Percentiles rank a stretch among this genome's conserved stretches.
Conservation (phyloP, 2,888 invertebrate genomes). For the Oxyteleia sp. region DNA sequence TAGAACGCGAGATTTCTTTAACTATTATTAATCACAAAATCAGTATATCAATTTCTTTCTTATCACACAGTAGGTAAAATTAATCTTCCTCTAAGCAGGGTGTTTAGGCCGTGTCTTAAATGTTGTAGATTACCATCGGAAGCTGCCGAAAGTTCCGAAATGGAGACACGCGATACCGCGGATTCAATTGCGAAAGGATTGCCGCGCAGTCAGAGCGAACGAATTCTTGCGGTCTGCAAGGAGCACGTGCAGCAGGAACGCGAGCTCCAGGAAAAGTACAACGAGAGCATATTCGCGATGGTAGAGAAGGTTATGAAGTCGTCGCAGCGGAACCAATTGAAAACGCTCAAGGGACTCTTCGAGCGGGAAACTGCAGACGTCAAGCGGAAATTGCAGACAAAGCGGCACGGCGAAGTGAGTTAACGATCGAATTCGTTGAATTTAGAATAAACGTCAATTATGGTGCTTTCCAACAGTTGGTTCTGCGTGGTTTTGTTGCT, state of each 20-base stretch:
- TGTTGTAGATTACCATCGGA: constrained; percentile 85
- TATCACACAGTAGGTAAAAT: too few relatives aligned
- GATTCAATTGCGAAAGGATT: constrained; percentile 88
- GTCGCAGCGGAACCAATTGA: constrained; percentile 94
- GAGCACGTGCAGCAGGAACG: constrained; percentile 92
- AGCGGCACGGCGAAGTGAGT: constrained; percentile 94
- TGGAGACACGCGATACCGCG: constrained; percentile 86
- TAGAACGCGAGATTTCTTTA: too few relatives aligned
- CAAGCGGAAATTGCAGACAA: constrained; percentile 94
- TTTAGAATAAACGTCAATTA: too few relatives aligned
- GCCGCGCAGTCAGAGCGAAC: constrained; percentile 90
- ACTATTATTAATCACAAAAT: too few relatives aligned
- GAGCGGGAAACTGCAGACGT: constrained; percentile 92
- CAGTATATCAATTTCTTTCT: too few relatives aligned
- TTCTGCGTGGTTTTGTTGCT: too few relatives aligned
- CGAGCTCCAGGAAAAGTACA: constrained; percentile 94
- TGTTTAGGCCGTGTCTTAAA: too few relatives aligned
- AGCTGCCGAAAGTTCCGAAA: constrained; percentile 88
- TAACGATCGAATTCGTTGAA: too few relatives aligned
- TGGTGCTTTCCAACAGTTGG: too few relatives aligned
- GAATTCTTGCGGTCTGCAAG: constrained; percentile 90
- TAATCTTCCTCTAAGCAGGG: too few relatives aligned
- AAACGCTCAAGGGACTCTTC: constrained; percentile 91
- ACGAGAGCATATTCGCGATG: constrained; percentile 92
- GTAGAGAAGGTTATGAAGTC: constrained; percentile 94